These are phyloP conservation scores for Palloptera scutellata DNA, from an alignment of 2,888 invertebrate genomes.

Conservation along the genomic window DNA sequence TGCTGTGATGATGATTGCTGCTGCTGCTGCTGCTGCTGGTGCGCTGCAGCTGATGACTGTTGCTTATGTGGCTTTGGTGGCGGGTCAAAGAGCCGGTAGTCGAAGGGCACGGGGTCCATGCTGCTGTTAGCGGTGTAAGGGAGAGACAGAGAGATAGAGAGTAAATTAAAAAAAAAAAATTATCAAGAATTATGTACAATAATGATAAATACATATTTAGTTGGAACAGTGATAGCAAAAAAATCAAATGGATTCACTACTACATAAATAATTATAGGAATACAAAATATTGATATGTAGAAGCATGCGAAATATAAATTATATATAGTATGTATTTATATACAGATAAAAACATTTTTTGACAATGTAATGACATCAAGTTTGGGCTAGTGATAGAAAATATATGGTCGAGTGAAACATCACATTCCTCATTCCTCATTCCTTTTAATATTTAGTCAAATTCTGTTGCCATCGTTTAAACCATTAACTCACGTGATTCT, in stretches of 20 bases:
- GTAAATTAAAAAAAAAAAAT: slow-evolving; percentile 12
- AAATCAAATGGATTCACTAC: slow-evolving; percentile 15
- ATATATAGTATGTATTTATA: slow-evolving; percentile 10
- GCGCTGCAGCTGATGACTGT: slow-evolving; percentile 40
- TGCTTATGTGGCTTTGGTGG: slow-evolving; percentile 58
- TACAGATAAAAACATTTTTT: slow-evolving; percentile 7
- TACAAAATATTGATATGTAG: background rate
- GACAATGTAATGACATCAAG: background rate
- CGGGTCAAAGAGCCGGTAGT: slow-evolving; percentile 62
- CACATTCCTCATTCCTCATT: no score
- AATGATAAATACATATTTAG: background rate
- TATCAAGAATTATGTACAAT: slow-evolving; percentile 8
- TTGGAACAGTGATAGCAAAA: background rate
- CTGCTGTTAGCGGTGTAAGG: slow-evolving; percentile 45
- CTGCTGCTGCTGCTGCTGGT: slow-evolving; percentile 40
- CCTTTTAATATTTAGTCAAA: no score
- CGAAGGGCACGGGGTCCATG: slow-evolving; percentile 61
- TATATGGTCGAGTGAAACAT: slow-evolving; percentile 15
- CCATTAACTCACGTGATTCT: no score
- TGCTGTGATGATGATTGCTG: slow-evolving; percentile 41
- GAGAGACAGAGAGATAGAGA: background rate
- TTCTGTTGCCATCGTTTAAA: no score
- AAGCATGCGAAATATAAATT: background rate
- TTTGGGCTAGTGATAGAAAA: slow-evolving; percentile 1
- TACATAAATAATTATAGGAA: background rate